Conservation (phyloP, 2,797 vertebrate genomes). For the Garrulus glandarius region DNA sequence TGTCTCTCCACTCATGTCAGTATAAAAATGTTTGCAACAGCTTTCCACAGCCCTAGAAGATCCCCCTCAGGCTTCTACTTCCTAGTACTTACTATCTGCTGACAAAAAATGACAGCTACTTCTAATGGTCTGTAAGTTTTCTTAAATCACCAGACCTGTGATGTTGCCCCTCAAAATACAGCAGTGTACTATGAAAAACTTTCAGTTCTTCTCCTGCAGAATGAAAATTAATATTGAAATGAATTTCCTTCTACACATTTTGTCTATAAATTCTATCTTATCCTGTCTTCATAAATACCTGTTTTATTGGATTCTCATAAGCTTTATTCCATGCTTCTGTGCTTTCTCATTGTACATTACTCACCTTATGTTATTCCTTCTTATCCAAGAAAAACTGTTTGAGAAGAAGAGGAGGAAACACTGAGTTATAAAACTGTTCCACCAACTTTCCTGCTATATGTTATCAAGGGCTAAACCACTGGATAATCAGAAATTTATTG, state of each 20-base stretch:
- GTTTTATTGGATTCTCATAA: background rate
- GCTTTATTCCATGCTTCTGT: background rate
- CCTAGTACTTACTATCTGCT: background rate
- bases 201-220: background rate
- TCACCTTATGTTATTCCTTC: background rate
- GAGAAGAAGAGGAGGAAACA: background rate
- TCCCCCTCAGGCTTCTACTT: background rate
- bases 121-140: background rate
- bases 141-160: background rate
- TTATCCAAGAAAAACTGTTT: background rate
- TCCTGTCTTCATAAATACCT: background rate
- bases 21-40: background rate
- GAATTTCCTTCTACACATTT: background rate
- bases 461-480: background rate
- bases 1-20: background rate
- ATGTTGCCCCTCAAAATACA: background rate
- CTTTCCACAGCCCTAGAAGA: background rate
- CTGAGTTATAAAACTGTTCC: background rate
- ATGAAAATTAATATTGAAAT: background rate
- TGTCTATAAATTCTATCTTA: background rate
- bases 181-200: background rate
- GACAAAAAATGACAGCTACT: background rate
- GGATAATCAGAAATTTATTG: background rate
- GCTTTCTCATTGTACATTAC: background rate
- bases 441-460: background rate